Base-by-base conservation (phyloP, 2,888 invertebrate species). In the Chrysodeixis includens region DNA sequence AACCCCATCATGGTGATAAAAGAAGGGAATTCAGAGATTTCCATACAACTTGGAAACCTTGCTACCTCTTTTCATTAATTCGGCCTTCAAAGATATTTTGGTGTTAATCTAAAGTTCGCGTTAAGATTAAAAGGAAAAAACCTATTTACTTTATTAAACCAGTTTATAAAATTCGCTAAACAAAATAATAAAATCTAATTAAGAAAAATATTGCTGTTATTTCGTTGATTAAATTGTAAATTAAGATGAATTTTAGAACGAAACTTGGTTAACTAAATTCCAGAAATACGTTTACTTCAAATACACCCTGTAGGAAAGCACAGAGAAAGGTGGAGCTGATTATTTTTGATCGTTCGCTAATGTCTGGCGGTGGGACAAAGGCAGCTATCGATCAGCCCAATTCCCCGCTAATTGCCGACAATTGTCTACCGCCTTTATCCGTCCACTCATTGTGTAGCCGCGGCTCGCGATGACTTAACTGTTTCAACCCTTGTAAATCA, bases 361-460 rank as follows among this genome's bases (percentile, higher is more conserved):
- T 90, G 88, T 81, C 74, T 68, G 78, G 75, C 71, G 66, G 56
- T 61, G 66, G 79, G 83, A 90, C 90, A 91, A 90, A 88, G 81
- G 86, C 82, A 60, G 71, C 83, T 83, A 90, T 90, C 89, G 91
- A 91, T 89, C 87, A 88, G 86, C 83, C 85, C 83, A 85, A 88
- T 87, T 88, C 86, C 83, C 85, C 83, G 84, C 92, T 92, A 92
- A 92, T 92, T 91, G 89, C 89, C 90, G 81, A 90, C 81, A 78
- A 81, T 92, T 91, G 90, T 91, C 91, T 90, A 80, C 79, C 67
- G 84, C 88, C 83, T 90, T 89, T 88, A 89, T 88, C 80, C 85
- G 79, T 71, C 81, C 82, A 86, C 84, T 89, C 90, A 88, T 91
- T 91, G 90, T 88, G 80, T 75, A 71, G 77, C 74, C 69, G 67